Conservation (phyloP, 2,113 vertebrate genomes). For the Hemibagrus wyckioides region DNA sequence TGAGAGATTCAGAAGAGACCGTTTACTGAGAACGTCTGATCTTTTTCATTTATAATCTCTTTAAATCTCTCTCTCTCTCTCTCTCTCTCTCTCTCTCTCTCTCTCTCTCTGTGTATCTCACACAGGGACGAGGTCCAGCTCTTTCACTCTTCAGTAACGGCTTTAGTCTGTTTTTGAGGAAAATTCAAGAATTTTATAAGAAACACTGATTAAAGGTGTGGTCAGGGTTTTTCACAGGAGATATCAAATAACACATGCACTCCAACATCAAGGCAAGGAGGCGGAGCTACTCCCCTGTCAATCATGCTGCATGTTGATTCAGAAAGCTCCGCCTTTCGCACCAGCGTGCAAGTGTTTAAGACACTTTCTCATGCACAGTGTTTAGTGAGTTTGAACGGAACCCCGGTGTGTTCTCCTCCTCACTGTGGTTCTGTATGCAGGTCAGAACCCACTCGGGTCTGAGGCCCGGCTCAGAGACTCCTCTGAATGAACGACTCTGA, state of each 20-base stretch:
- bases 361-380: not conserved
- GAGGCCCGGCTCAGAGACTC: not conserved
- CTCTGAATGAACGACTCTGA: not conserved
- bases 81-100: not conserved
- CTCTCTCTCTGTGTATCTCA: not conserved
- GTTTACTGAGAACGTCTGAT: not conserved
- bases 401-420: not conserved
- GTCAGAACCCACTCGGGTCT: not conserved
- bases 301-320: not conserved
- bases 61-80: not conserved
- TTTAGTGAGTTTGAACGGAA: not conserved
- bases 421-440: not conserved
- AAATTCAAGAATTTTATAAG: not conserved
- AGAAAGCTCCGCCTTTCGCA: not conserved
- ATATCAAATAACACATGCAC: not conserved
- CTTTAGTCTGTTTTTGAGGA: not conserved
- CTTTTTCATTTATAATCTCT: not conserved
- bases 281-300: not conserved
- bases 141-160: not conserved
- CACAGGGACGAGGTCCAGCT: too few species aligned
- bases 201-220: not conserved
- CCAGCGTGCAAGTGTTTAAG: not conserved
- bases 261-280: not conserved
- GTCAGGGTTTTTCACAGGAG: not conserved
- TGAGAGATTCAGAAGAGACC: slow-evolving; percentile 13